These are phyloP conservation scores for Agrilus mali DNA, from an alignment of 2,888 invertebrate species.

Conservation along the genomic window DNA sequence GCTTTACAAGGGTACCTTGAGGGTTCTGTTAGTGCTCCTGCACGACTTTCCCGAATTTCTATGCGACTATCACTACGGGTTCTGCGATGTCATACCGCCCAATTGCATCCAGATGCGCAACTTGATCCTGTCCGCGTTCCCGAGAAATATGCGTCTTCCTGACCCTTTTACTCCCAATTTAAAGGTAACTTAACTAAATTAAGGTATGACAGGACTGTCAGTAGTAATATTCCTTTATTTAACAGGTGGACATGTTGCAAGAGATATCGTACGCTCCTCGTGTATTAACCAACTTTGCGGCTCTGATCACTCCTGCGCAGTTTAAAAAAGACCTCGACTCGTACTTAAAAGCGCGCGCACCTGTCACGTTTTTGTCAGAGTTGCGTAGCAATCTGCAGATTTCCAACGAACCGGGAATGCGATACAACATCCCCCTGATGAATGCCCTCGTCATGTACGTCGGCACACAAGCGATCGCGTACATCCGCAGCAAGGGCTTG, in stretches of 20 bases:
- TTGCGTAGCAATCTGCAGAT: constrained; percentile 82
- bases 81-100: constrained; percentile 98
- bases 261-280: constrained; percentile 84
- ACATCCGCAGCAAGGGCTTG: constrained; percentile 81
- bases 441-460: constrained; percentile 97
- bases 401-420: constrained; percentile 74
- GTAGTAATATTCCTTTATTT: too few relatives aligned
- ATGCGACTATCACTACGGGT: constrained; percentile 97
- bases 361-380: constrained; percentile 91
- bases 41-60: constrained; percentile 99
- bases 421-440: constrained; percentile 92
- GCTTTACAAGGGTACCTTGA: constrained; percentile 90
- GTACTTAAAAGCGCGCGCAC: constrained; percentile 86
- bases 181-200: too few relatives aligned
- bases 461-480: constrained; percentile 89
- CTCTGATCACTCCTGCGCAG: constrained; percentile 72
- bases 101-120: constrained; percentile 99
- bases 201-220: too few relatives aligned
- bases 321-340: constrained; percentile 96
- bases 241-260: constrained; percentile 56
- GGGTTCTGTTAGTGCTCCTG: constrained; percentile 85
- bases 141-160: constrained; percentile 93
- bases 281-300: constrained; percentile 76
- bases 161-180: constrained; percentile 98
- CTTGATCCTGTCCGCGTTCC: constrained; percentile 93